phyloP scores from a whole-genome alignment of 2,797 vertebrate genomes.

The Centropyge bicolor region DNA sequence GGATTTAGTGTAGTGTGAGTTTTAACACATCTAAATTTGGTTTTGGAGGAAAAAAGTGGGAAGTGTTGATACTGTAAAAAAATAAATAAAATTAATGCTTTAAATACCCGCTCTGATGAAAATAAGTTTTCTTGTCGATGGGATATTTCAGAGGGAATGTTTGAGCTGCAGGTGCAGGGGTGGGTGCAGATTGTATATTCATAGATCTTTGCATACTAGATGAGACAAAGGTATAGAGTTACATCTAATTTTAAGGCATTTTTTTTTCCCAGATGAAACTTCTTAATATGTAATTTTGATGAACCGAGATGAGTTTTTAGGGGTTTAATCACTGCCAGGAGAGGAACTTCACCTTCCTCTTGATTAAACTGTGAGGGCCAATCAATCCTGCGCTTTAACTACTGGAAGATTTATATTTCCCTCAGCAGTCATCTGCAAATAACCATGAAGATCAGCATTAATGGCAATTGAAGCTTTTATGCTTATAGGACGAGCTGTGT shows the following conservation, averaged over 20 bases:
- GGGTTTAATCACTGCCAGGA: too few relatives aligned
- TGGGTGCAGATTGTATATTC: too few relatives aligned
- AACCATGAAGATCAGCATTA: conserved; percentile 45
- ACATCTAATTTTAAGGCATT: too few relatives aligned
- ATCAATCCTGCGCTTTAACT: conserved; percentile 19
- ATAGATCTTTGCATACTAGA: too few relatives aligned
- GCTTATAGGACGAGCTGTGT: neutral
- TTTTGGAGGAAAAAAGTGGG: neutral
- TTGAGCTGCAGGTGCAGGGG: too few relatives aligned
- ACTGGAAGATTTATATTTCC: conserved; percentile 35
- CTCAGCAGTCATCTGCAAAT: conserved; percentile 31
- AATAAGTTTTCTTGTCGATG: too few relatives aligned
- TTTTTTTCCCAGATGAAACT: too few relatives aligned
- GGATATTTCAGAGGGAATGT: too few relatives aligned
- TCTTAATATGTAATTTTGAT: too few relatives aligned
- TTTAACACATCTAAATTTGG: conserved; percentile 30
- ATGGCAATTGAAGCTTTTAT: conserved; percentile 29
- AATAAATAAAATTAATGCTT: neutral
- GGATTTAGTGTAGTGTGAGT: conserved; percentile 7
- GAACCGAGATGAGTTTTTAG: too few relatives aligned
- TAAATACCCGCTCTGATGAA: too few relatives aligned
- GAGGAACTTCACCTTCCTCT: neutral
- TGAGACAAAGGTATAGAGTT: too few relatives aligned
- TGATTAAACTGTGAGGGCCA: conserved; percentile 11
- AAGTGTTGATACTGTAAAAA: conserved; percentile 7